Conservation (phyloP, 2,888 invertebrate genomes). For the Tetheella fluctuosa region DNA sequence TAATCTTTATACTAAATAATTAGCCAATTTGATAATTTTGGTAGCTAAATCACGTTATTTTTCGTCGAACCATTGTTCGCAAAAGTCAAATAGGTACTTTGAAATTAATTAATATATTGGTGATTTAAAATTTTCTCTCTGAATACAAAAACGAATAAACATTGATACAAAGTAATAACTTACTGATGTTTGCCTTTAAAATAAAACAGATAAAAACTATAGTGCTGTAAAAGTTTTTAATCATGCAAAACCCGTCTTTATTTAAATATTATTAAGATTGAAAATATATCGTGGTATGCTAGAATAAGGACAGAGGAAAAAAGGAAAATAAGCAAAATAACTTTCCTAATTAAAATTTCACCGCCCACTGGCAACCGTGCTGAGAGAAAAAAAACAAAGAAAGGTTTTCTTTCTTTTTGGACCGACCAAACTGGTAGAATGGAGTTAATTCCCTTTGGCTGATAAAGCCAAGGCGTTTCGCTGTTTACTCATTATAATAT, state of each 20-base stretch:
- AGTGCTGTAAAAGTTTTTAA: conserved; percentile 14
- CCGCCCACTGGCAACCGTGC: conserved; percentile 54
- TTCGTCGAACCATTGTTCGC: too few relatives aligned
- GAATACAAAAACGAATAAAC: conserved; percentile 31
- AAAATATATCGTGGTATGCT: conserved; percentile 18
- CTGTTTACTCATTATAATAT: conserved; percentile 22
- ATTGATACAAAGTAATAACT: conserved; percentile 40
- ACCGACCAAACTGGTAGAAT: conserved; percentile 38
- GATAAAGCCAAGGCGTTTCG: conserved; percentile 36
- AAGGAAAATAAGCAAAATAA: conserved; percentile 51
- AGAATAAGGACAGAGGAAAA: conserved; percentile 39
- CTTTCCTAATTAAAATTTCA: conserved; percentile 73
- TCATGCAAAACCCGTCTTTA: conserved; percentile 21
- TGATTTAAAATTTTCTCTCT: conserved; percentile 31
- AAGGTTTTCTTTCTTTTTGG: conserved; percentile 37
- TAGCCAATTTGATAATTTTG: too few relatives aligned
- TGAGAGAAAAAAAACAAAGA: conserved; percentile 51
- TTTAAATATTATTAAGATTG: conserved; percentile 13
- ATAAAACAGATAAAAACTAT: conserved; percentile 43
- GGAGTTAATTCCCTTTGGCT: conserved; percentile 51
- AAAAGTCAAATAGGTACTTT: not conserved
- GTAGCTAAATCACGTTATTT: too few relatives aligned
- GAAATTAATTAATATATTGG: not conserved
- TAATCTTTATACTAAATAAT: too few relatives aligned
- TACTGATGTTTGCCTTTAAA: conserved; percentile 43